Evolutionary conservation across 1,140 invertebrate genomes (phyloP), one percentile per base, ranked within the genome.

Genomic region (Drosophila pandora): DNA sequence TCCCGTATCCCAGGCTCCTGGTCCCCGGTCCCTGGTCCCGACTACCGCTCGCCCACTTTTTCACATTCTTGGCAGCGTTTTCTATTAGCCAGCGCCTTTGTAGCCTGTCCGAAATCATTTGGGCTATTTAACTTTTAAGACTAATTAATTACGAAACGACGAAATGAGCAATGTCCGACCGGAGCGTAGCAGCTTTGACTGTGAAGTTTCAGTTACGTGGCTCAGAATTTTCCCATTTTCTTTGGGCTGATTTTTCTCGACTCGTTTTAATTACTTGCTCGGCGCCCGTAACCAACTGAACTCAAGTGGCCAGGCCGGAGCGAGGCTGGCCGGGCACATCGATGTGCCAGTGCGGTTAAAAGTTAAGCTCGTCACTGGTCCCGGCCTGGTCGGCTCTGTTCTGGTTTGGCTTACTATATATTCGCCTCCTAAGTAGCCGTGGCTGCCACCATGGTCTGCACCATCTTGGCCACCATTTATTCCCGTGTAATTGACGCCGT

Each of bases 81-180:
- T 87, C 82, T 87, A 87, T 85, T 87, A 69, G 83, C 78, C 64
- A 64, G 63, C 58, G 63, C 56, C 80, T 77, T 85, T 87, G 79
- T 88, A 71, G 63, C 73, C 79, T 88, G 83, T 88, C 83, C 79
- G 65, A 88, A 88, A 88, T 88, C 83, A 88, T 88, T 88, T 88
- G 83, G 79, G 83, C 84, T 88, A 88, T 88, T 88, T 88, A 88
- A 88, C 83, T 88, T 88, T 88, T 88, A 88, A 88, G 83, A 88
- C 83, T 88, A 87, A 87, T 87, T 87, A 87, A 87, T 87, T 87
- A 87, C 83, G 83, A 87, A 87, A 87, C 83, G 83, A 83, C 83
- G 83, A 88, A 87, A 87, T 88, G 83, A 87, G 83, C 79, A 87
- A 79, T 76, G 83, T 77, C 73, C 83, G 74, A 67, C 52, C 50